Base-by-base conservation (phyloP, 2,888 invertebrate species). In the Rapana venosa region DNA sequence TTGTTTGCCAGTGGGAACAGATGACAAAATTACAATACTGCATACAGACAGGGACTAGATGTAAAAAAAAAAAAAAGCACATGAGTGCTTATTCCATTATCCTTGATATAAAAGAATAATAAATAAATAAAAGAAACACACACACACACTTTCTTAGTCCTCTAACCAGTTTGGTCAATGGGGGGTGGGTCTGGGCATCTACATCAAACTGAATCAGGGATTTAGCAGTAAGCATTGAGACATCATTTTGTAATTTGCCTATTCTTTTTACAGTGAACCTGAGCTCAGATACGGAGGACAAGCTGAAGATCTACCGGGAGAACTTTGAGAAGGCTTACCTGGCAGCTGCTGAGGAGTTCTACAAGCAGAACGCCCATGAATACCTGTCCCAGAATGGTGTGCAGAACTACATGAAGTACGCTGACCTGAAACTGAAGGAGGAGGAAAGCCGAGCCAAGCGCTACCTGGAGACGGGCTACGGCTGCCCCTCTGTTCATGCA, bases 291-390 rank as follows among this genome's bases (percentile, higher is more conserved):
- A 97, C 98, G 5, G 98, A 98, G 92, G 99, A 99, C 96, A 98
- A 98, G 95, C 97, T 99, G 90, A 98, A 98, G 97, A 99, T 99
- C 94, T 99, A 99, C 96, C 97, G 98, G 94, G 98, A 99, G 93
- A 98, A 99, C 96, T 99, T 99, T 97, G 99, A 99, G 97, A 98
- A 98, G 93, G 96, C 99, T 5, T 99, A 99, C 96, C 97, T 99
- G 95, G 98, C 98, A 96, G 98, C 98, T 79, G 99, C 99, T 0
- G 98, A 98, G 94, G 97, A 98, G 89, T 99, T 99, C 94, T 99
- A 99, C 96, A 96, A 96, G 94, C 97, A 98, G 20, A 98, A 99
- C 97, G 99, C 99, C 0, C 98, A 98, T 83, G 98, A 99, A 95
- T 98, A 99, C 95, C 97, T 99, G 91, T 97, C 97, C 92, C 97